Percentiles rank a stretch among this genome's conserved stretches.
Conservation (phyloP, 2,797 vertebrate genomes). For the Phalloptychus januarius region DNA sequence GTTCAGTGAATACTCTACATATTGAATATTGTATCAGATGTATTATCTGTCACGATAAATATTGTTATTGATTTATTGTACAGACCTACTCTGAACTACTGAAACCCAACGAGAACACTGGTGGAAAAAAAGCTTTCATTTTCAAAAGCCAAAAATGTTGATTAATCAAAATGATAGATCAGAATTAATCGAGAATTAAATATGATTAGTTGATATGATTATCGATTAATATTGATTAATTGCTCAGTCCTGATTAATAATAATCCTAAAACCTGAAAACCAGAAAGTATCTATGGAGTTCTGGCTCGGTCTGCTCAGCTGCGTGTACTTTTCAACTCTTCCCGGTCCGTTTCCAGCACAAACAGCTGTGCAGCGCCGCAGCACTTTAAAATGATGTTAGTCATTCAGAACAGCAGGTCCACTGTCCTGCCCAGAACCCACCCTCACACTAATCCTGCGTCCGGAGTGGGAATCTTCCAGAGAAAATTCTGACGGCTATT, state of each 20-base stretch:
- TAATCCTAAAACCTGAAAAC: background rate
- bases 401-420: constrained; percentile 74
- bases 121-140: no score
- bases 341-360: constrained; percentile 31
- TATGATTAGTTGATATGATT: no score
- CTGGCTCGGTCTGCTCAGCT: constrained; percentile 38
- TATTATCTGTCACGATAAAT: no score
- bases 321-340: constrained; percentile 15
- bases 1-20: no score
- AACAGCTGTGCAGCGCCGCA: constrained; percentile 48
- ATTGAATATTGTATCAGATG: no score
- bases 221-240: background rate
- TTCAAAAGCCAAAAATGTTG: no score
- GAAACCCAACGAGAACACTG: no score
- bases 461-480: constrained; percentile 22
- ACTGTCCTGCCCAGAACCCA: constrained; percentile 59
- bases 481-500: constrained; percentile 21
- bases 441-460: constrained; percentile 46
- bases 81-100: no score
- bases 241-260: background rate
- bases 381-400: constrained; percentile 77
- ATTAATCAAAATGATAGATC: no score
- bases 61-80: no score
- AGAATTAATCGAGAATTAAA: no score
- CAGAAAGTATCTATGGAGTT: constrained; percentile 9